These are phyloP conservation scores for Drosophila lacertosa DNA, from an alignment of 1,140 invertebrate species.

Conservation along the genomic window DNA sequence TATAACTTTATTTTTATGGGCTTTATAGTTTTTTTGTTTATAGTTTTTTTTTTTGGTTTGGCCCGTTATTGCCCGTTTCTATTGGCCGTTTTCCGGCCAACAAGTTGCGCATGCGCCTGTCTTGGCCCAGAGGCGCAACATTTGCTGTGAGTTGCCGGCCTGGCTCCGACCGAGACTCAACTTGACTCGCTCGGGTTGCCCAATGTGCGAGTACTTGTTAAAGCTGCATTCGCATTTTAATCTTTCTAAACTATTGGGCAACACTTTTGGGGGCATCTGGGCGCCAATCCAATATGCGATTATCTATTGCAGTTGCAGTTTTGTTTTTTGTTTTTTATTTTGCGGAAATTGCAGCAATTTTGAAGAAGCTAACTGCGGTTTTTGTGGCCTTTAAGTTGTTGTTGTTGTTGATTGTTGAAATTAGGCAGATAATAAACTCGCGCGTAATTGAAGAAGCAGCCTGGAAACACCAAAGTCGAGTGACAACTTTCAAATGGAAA, in stretches of 20 bases:
- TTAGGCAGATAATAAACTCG: constrained; percentile 39
- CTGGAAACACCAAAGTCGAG: constrained; percentile 28
- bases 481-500: constrained; percentile 74
- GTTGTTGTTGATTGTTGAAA: constrained; percentile 36
- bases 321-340: too few relatives aligned
- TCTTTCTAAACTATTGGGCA: constrained; percentile 79
- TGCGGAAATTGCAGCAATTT: constrained; percentile 61
- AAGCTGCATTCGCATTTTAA: constrained; percentile 73
- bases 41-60: constrained; percentile 2
- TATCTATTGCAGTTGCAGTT: constrained; percentile 49
- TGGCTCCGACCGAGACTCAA: constrained; percentile 11
- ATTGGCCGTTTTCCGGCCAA: constrained; percentile 60
- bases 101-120: constrained; percentile 54
- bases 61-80: constrained; percentile 25
- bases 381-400: constrained; percentile 41
- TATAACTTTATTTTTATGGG: constrained; percentile 8
- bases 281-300: constrained; percentile 36
- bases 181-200: constrained; percentile 35
- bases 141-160: constrained; percentile 8
- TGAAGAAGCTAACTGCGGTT: constrained; percentile 46
- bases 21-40: too few relatives aligned
- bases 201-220: constrained; percentile 49
- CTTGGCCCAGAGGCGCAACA: constrained; percentile 39
- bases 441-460: constrained; percentile 65
- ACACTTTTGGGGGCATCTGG: constrained; percentile 54